Evolutionary conservation across 2,888 invertebrate species (phyloP), one percentile per base, ranked within the genome.

Genomic region (Lycophotia porphyrea): DNA sequence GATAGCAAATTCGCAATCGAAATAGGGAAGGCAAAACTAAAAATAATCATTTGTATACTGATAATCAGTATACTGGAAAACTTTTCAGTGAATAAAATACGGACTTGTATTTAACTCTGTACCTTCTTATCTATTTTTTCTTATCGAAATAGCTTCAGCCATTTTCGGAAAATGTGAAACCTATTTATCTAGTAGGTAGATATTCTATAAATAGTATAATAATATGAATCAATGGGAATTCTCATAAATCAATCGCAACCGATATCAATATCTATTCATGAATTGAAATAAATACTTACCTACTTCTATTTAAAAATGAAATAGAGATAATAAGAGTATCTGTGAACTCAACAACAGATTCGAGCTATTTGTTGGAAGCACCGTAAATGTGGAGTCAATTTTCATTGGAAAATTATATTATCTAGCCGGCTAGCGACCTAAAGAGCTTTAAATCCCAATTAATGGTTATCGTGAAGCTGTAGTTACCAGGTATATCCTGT

Each of bases 241-340:
- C 64, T 68, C 69, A 74, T 78, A 64, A 74, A 72, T 63, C 31
- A 70, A 52, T 77, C 11, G 47, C 42, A 61, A 71, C 21, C 15
- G 76, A 76, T 82, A 77, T 64, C 58, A 36, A 63, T 74, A 73
- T 65, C n/a, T 61, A 68, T 79, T 76, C 34, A 82, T 68, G 27
- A 76, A 74, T 72, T 52, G 60, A 34, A 44, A 69, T 11, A 64
- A 71, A 63, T 42, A 55, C 27, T 42, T 36, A 79, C 21, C 8
- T 15, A 42, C 42, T 36, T 36, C 18, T 55, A 76, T 24, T 63
- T 42, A 27, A 5, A 63, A 64, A 42, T 42, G 0, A 49, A 76
- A 58, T 27, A 31, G 18, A 55, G 15, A 18, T 18, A 3, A 34
- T 24, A 42, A 34, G 18, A 58, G 13, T 42, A 18, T 9, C 18